A percentile compares a stretch with the other conserved stretches of the same genome.
These are phyloP conservation scores for Silurus lanzhouensis DNA, from an alignment of 2,797 vertebrate species.

Conservation along the genomic window DNA sequence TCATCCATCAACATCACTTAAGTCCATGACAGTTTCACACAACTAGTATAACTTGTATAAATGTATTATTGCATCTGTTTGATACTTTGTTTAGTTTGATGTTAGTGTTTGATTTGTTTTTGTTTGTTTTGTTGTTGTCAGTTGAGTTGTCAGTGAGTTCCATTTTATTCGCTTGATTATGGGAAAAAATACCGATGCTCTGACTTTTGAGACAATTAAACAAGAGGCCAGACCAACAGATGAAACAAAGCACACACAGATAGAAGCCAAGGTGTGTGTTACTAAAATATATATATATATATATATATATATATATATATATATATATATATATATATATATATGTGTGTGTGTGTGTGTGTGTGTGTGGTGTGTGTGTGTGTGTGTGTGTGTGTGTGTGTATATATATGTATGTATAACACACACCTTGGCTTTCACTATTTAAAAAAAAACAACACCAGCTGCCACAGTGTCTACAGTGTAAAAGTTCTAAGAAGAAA, in stretches of 20 bases:
- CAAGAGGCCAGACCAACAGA: neutral
- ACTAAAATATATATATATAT: too few species aligned
- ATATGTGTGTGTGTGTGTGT: too few species aligned
- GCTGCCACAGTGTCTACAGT: neutral
- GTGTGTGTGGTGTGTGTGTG: too few species aligned
- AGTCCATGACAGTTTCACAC: neutral
- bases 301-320: too few species aligned
- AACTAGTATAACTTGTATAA: neutral
- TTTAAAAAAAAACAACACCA: neutral
- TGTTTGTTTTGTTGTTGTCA: neutral
- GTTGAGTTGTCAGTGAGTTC: neutral
- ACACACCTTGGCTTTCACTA: neutral
- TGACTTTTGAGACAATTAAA: neutral
- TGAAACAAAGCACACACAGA: neutral
- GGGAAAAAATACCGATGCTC: neutral
- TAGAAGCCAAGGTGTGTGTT: too few species aligned
- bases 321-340: too few species aligned
- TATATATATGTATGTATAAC: neutral
- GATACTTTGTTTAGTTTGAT: neutral
- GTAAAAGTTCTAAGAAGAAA: neutral
- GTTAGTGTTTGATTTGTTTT: neutral
- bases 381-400: neutral
- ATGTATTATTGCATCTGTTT: neutral
- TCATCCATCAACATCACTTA: neutral
- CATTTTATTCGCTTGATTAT: neutral